Base-by-base conservation (phyloP, 37 sponge, comb jelly and placozoan genomes). In the Mnemiopsis leidyi region DNA sequence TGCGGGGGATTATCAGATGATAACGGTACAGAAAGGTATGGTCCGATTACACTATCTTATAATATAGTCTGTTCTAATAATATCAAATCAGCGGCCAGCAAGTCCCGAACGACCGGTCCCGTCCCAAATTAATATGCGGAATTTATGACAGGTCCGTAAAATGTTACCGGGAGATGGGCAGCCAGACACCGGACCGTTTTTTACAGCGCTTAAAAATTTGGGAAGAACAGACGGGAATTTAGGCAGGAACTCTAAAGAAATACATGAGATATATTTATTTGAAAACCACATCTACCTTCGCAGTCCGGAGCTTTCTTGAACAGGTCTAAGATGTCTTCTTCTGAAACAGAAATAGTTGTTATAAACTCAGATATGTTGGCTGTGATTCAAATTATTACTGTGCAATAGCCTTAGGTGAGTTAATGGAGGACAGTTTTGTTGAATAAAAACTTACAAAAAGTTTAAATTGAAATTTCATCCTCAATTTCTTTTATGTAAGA, bases 311-410 rank as follows among this genome's bases (percentile, higher is more conserved):
- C 73, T 69, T 20, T 69, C n/a, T 69, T 69, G 73, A 69, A 69
- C 73, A 69, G 73, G 73, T 69, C 73, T 25, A 69, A 69, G 9
- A 69, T 69, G n/a, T 69, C 73, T 69, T 69, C 73, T 69, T 69
- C 73, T 69, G 73, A 69, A 69, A 25, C 3, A 20, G 23, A 25
- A 69, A 69, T 20, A 25, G 73, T 21, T 5, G 61, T 48, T 48
- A 48, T 5, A 18, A 48, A 48, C 13, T 48, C 61, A 48, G 61
- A 18, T 48, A 48, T 18, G 61, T 48, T 48, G 5, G 13, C 61
- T n/a, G n/a, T n/a, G n/a, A 48, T 48, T 48, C 13, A 48, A 48
- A 5, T 48, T 13, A 18, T 48, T 48, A 18, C 13, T 48, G 5
- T 48, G 13, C 13, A 48, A 48, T 48, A 18, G 13, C 61, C 61